phyloP scores from a whole-genome alignment of 2,113 vertebrate species.

The Pluvialis apricaria region DNA sequence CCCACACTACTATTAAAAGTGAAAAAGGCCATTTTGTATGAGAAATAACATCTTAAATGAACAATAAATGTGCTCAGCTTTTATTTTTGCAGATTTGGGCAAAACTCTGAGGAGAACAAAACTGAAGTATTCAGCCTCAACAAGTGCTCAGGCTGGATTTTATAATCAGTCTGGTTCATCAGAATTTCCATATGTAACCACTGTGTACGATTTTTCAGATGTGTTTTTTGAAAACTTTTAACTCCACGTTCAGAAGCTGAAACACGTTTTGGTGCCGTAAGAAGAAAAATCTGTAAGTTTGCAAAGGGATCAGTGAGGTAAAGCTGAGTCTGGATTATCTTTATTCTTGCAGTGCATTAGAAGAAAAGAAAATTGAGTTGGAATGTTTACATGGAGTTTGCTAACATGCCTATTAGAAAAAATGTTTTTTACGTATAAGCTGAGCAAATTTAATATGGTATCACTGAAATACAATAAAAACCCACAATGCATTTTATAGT shows the following conservation, averaged over 20 bases:
- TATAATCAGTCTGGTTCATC: background rate
- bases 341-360: background rate
- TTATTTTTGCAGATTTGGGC: background rate
- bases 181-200: background rate
- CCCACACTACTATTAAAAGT: background rate
- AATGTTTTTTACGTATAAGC: background rate
- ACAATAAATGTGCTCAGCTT: background rate
- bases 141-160: background rate
- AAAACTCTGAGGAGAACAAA: background rate
- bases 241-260: background rate
- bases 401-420: background rate
- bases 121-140: background rate
- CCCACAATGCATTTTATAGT: slow-evolving; percentile 19
- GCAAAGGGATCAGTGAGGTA: background rate
- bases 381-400: background rate
- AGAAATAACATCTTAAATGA: background rate
- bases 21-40: background rate
- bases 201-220: background rate
- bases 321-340: background rate
- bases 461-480: slow-evolving; percentile 1
- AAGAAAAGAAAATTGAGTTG: background rate
- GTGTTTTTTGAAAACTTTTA: background rate
- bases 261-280: background rate
- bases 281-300: background rate
- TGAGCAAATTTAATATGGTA: background rate